phyloP scores from a whole-genome alignment of 2,797 vertebrate species.

The Moxostoma hubbsi region DNA sequence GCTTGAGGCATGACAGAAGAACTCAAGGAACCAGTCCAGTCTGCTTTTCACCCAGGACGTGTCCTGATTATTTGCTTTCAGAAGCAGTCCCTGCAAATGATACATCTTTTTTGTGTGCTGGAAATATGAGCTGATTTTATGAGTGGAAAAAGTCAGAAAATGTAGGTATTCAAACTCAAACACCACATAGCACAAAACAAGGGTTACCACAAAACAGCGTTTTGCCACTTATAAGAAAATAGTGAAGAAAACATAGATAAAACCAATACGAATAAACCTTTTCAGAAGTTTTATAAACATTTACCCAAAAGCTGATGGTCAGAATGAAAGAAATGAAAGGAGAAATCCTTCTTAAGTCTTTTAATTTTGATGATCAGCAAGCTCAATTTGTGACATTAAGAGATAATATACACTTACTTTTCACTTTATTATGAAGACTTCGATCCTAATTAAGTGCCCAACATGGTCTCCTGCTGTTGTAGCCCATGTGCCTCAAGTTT shows the following conservation, averaged over 20 bases:
- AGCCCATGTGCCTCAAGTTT: too few species aligned
- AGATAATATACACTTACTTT: neutral
- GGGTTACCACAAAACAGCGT: neutral
- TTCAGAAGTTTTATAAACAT: slow-evolving; percentile 1
- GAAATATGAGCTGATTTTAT: slow-evolving; percentile 3
- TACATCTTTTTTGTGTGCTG: neutral
- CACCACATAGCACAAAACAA: neutral
- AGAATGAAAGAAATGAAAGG: neutral
- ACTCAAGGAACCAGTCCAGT: neutral
- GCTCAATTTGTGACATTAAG: neutral
- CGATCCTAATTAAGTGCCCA: too few species aligned
- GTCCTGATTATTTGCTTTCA: slow-evolving; percentile 9
- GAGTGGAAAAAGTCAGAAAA: neutral
- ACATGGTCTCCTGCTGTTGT: too few species aligned
- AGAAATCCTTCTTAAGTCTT: neutral
- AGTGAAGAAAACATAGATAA: neutral
- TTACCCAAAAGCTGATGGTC: neutral
- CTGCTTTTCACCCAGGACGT: slow-evolving; percentile 3
- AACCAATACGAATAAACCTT: neutral
- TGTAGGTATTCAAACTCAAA: neutral
- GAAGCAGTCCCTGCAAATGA: neutral
- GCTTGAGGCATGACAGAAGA: neutral
- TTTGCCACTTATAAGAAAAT: neutral
- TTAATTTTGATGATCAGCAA: neutral
- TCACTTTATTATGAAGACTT: too few species aligned